Evolutionary conservation across 2,888 invertebrate species (phyloP), one percentile per base, ranked within the genome.

Genomic region (Euplagia quadripunctaria): DNA sequence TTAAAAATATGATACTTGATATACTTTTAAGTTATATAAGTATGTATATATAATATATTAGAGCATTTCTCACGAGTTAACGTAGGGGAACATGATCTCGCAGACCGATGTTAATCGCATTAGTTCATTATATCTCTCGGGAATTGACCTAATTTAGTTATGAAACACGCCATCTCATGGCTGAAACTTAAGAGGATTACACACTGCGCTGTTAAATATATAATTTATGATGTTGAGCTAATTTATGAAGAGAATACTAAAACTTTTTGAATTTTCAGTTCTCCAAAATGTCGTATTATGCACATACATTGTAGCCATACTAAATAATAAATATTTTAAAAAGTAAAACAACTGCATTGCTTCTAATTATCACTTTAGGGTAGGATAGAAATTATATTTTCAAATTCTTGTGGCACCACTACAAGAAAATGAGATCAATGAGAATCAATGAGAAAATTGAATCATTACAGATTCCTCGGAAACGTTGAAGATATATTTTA

Each of bases 121-220:
- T 81, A 78, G 63, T 68, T 83, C 73, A 73, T 81, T 82, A 83
- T 77, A 76, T 77, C 64, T 73, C 74, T 73, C 79, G 80, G 82
- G 75, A 76, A 67, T 73, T 83, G 77, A 83, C 82, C 83, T 83
- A 81, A 83, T 83, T 85, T 66, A 72, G 71, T 77, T 83, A 75
- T 46, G 79, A 76, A 72, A 67, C 69, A 72, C 46, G 71, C 67
- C 73, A 78, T 65, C 55, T 71, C 69, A 68, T 66, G 69, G 75
- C 43, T 31, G 65, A 20, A 66, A 73, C 42, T 72, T 72, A 68
- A 84, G 1, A 16, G 51, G 71, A 77, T 84, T 77, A 73, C 73
- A 74, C 63, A 68, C 31, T 46, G 61, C 6, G 4, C 46, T 58
- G 14, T 14, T 8, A 8, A 46, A 69, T 69, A 31, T n/a, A 17